Percentiles rank a stretch among this genome's conserved stretches.
Conservation (phyloP, 2,797 vertebrate genomes). For the Manis pentadactyla region DNA sequence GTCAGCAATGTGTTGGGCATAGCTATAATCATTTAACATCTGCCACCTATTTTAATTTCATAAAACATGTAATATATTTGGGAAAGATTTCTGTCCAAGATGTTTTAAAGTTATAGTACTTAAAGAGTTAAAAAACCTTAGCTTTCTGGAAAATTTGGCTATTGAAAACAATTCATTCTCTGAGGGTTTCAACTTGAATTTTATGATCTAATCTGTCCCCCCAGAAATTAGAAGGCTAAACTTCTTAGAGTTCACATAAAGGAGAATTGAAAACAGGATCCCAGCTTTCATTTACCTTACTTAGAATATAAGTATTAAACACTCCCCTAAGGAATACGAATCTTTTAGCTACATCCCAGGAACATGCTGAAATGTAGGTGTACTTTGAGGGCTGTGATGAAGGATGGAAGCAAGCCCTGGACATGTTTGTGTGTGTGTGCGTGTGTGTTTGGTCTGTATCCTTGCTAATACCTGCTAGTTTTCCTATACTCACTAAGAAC, state of each 20-base stretch:
- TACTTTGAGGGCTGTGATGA: not conserved
- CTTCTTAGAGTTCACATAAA: not conserved
- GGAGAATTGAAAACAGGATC: not conserved
- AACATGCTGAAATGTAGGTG: not conserved
- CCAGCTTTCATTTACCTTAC: not conserved
- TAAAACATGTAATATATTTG: not conserved
- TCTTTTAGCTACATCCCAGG: not conserved
- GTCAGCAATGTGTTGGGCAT: not conserved
- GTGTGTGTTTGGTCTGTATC: not conserved
- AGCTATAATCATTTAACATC: not conserved
- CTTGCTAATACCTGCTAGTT: not conserved
- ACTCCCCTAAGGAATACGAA: not conserved
- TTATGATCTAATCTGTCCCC: not conserved
- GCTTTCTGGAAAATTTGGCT: conserved; percentile 24
- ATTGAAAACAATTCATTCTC: not conserved
- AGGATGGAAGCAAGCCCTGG: not conserved
- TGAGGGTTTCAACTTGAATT: not conserved
- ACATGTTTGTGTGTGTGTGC: not conserved
- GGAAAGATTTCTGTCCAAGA: not conserved
- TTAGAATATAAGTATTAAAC: not conserved
- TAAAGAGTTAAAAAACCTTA: not conserved
- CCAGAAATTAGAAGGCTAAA: conserved; percentile 18
- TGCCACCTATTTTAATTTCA: not conserved
- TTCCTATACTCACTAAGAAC: not conserved
- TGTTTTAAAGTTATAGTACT: not conserved